Evolutionary conservation across 2,113 vertebrate genomes (phyloP).

Genomic region (Regulus satrapa): DNA sequence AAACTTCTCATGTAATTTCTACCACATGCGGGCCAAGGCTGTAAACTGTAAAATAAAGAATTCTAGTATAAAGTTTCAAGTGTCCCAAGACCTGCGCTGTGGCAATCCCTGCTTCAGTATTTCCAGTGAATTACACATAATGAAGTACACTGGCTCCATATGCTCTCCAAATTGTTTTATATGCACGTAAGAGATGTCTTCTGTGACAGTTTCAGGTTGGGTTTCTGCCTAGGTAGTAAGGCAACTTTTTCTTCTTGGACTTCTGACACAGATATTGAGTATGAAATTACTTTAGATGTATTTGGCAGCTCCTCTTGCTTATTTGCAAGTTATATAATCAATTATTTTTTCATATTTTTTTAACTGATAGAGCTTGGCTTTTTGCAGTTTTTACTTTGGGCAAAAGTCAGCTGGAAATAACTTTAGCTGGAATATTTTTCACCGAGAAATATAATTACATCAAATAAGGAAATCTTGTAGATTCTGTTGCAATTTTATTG

Average conservation of each 20-base stretch:
- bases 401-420: neutral
- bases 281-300: neutral
- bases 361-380: neutral
- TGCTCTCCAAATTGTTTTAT: neutral
- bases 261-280: neutral
- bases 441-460: neutral
- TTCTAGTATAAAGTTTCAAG: neutral
- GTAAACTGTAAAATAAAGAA: neutral
- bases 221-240: neutral
- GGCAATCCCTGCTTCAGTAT: neutral
- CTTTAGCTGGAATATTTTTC: neutral
- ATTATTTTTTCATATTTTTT: neutral
- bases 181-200: neutral
- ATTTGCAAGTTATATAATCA: neutral
- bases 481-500: neutral
- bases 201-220: neutral
- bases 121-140: neutral
- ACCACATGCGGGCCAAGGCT: neutral
- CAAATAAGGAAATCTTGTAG: neutral
- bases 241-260: neutral
- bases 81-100: neutral
- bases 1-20: neutral
- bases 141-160: neutral
- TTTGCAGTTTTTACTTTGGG: neutral
- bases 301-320: neutral